Evolutionary conservation across 2,113 vertebrate genomes (phyloP).

Genomic region (Ochotona curzoniae): DNA sequence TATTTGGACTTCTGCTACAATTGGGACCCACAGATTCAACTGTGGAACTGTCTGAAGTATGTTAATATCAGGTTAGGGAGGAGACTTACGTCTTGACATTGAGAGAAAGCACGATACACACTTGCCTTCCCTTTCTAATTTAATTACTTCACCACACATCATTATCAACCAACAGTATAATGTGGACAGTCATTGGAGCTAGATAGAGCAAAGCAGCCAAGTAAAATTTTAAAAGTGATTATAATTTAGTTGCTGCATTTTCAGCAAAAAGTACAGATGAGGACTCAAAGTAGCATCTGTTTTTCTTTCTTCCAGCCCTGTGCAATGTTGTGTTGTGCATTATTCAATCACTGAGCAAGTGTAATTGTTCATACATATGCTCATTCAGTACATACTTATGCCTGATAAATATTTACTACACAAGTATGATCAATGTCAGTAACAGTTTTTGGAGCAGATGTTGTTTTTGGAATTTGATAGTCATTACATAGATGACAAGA

Average conservation of each 20-base stretch:
- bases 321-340: rapidly evolving
- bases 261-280: background rate
- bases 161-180: background rate
- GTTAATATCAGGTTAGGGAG: background rate
- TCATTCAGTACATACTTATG: background rate
- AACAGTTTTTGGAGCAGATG: constrained; percentile 57
- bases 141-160: background rate
- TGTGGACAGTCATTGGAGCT: background rate
- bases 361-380: background rate
- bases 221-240: constrained; percentile 7
- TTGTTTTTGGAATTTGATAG: constrained; percentile 17
- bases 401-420: constrained; percentile 20
- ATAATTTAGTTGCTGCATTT: background rate
- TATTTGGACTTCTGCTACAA: background rate
- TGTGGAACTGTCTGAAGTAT: background rate
- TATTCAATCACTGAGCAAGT: background rate
- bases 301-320: background rate
- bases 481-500: background rate
- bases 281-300: background rate
- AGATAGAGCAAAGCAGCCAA: background rate
- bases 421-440: background rate
- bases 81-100: background rate
- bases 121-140: constrained; percentile 13
- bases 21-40: background rate
- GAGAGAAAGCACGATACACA: background rate